These are phyloP conservation scores for Carcharodon carcharias DNA, from an alignment of 2,797 vertebrate genomes.

Conservation along the genomic window DNA sequence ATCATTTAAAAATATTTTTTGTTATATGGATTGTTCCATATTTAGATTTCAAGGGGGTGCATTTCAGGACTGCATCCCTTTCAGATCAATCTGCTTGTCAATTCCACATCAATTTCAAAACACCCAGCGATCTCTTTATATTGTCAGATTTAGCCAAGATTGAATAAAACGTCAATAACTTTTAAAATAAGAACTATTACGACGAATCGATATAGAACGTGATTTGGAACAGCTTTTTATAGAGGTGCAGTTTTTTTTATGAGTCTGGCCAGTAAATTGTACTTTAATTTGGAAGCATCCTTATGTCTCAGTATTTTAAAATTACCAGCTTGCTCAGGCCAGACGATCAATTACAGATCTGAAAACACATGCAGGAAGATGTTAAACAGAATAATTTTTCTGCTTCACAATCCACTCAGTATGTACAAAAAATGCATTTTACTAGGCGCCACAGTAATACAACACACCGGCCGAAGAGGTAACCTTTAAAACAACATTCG, in stretches of 20 bases:
- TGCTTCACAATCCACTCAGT: neutral
- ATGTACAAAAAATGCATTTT: neutral
- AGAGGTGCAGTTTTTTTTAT: neutral
- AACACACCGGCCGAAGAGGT: slow-evolving; percentile 44
- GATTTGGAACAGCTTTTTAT: neutral
- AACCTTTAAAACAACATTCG: slow-evolving; percentile 73
- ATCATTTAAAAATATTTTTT: neutral
- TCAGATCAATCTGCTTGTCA: slow-evolving; percentile 29
- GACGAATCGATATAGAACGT: slow-evolving; percentile 12
- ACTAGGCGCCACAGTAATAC: neutral
- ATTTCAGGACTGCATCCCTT: neutral
- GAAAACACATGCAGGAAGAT: neutral
- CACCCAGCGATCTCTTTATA: slow-evolving; percentile 9
- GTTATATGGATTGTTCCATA: neutral
- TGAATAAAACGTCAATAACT: slow-evolving; percentile 23
- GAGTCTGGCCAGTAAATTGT: neutral
- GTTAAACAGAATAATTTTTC: neutral
- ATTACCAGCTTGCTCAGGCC: neutral
- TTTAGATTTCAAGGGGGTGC: neutral
- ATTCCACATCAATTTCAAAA: slow-evolving; percentile 25
- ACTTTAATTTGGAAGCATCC: slow-evolving; percentile 1
- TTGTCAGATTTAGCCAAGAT: slow-evolving; percentile 3
- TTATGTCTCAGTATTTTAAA: neutral
- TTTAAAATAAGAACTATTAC: slow-evolving; percentile 23
- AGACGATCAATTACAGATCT: neutral